phyloP scores from a whole-genome alignment of 1,140 invertebrate genomes.

The Drosophila leontia region DNA sequence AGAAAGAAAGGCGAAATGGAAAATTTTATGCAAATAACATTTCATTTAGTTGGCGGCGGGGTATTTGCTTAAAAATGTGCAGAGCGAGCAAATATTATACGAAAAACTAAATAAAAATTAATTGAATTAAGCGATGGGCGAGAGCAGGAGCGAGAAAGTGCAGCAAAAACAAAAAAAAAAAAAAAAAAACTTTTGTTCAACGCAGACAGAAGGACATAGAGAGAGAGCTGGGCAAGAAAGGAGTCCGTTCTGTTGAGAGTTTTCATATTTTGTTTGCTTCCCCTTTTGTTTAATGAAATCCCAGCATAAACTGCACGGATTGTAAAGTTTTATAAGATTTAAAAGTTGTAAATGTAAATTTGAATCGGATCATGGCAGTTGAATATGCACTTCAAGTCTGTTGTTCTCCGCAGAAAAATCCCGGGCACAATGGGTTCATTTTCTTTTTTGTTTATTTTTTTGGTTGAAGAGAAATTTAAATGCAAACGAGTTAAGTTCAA shows the following conservation, averaged over 20 bases:
- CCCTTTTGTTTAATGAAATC: conserved; percentile 62
- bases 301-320: conserved; percentile 61
- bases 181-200: conserved; percentile 58
- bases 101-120: conserved; percentile 82
- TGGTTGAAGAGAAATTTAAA: conserved; percentile 32
- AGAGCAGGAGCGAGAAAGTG: conserved; percentile 18
- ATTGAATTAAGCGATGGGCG: conserved; percentile 75
- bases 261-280: conserved; percentile 53
- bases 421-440: conserved; percentile 36
- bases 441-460: not conserved
- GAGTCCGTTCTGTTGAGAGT: conserved; percentile 36
- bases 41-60: conserved; percentile 71
- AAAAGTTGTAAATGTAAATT: conserved; percentile 67
- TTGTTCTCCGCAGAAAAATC: conserved; percentile 21
- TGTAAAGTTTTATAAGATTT: conserved; percentile 68
- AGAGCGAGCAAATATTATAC: conserved; percentile 77
- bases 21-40: conserved; percentile 83
- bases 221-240: conserved; percentile 15
- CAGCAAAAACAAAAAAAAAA: conserved; percentile 29
- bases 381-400: conserved; percentile 33
- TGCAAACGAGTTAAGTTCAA: conserved; percentile 40
- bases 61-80: conserved; percentile 81
- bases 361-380: conserved; percentile 47
- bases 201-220: conserved; percentile 50
- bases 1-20: conserved; percentile 42